phyloP scores from a whole-genome alignment of 2,888 invertebrate species.

The Acanthosepion pharaonis region DNA sequence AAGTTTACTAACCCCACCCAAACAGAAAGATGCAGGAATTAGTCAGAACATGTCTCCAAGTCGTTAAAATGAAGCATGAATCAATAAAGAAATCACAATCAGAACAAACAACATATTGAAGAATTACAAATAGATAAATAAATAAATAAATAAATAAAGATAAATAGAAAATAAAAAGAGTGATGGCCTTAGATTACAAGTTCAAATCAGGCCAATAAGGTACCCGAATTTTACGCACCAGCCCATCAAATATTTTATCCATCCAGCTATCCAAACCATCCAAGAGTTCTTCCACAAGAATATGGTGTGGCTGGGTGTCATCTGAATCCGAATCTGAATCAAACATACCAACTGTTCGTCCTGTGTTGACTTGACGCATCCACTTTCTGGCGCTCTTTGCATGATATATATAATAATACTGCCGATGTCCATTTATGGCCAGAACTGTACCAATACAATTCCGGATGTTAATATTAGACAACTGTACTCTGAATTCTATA shows the following conservation, averaged over 20 bases:
- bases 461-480: constrained; percentile 84
- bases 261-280: constrained; percentile 97
- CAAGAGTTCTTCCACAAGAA: constrained; percentile 64
- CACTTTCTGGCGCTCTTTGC: constrained; percentile 63
- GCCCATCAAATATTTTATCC: constrained; percentile 96
- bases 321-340: constrained; percentile 55
- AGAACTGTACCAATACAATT: constrained; percentile 95
- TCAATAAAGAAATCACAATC: neutral
- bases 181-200: neutral
- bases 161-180: neutral
- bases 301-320: constrained; percentile 51
- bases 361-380: constrained; percentile 52
- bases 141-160: neutral
- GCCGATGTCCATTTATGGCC: constrained; percentile 94
- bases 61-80: neutral
- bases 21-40: no score
- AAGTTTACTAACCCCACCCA: no score
- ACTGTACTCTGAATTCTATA: constrained; percentile 83
- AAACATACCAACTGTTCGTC: constrained; percentile 56
- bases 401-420: constrained; percentile 99
- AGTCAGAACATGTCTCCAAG: neutral
- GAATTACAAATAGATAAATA: neutral
- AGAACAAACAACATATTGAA: neutral
- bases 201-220: constrained; percentile 90
- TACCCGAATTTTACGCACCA: constrained; percentile 94